Percentiles rank a stretch among this genome's conserved stretches.
These are phyloP conservation scores for Drosophila nigromelanica DNA, from an alignment of 1,140 invertebrate genomes.

Conservation along the genomic window DNA sequence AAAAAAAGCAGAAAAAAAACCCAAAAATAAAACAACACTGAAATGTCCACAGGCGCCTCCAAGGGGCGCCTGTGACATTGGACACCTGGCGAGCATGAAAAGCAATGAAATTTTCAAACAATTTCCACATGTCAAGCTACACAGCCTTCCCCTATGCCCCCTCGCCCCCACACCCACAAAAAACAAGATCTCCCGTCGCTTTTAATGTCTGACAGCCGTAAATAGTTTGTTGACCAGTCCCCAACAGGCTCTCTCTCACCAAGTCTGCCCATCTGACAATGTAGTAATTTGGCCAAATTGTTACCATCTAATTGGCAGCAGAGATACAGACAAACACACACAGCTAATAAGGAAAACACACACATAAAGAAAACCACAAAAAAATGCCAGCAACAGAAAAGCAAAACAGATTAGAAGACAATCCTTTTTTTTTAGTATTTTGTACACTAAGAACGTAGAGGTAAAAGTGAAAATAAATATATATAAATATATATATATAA, in stretches of 20 bases:
- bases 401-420: background rate
- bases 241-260: constrained; percentile 11
- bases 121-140: constrained; percentile 47
- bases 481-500: too few relatives aligned
- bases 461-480: background rate
- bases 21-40: constrained; percentile 2
- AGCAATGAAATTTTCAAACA: constrained; percentile 57
- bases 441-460: background rate
- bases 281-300: constrained; percentile 50
- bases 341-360: constrained; percentile 1
- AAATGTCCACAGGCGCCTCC: background rate
- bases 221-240: constrained; percentile 24
- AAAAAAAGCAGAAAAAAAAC: background rate
- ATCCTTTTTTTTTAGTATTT: background rate
- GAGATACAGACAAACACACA: constrained; percentile 8
- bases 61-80: constrained; percentile 6
- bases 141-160: background rate
- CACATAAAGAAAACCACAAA: constrained; percentile 3
- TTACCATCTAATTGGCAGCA: constrained; percentile 33
- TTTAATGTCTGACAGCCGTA: constrained; percentile 26
- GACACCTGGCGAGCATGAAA: constrained; percentile 40
- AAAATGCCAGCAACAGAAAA: background rate
- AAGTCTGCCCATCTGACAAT: constrained; percentile 25
- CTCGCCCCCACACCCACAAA: background rate
- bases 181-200: constrained; percentile 1